Percentiles rank a stretch among this genome's conserved stretches.
phyloP scores from a whole-genome alignment of 2,797 vertebrate genomes.

The Phoeniculus purpureus region DNA sequence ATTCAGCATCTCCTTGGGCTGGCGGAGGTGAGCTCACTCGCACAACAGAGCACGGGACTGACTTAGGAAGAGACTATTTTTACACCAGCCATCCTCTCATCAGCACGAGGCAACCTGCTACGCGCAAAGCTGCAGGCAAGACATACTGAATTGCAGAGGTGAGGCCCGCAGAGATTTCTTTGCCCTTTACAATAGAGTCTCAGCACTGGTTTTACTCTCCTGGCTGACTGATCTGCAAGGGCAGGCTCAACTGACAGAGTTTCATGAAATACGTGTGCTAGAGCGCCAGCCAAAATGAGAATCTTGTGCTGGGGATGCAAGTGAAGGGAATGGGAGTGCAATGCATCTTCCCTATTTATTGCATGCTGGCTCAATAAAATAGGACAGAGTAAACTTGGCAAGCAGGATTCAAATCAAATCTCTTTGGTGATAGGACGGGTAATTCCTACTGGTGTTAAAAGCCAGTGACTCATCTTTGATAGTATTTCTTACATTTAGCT shows the following conservation, averaged over 20 bases:
- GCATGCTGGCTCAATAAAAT: slow-evolving; percentile 16
- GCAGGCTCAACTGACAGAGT: slow-evolving; percentile 25
- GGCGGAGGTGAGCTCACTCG: neutral
- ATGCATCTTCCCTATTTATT: neutral
- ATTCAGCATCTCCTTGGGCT: neutral
- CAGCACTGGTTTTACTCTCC: slow-evolving; percentile 36
- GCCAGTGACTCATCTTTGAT: neutral
- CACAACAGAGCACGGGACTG: neutral
- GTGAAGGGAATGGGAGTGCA: slow-evolving; percentile 38
- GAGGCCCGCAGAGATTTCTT: slow-evolving; percentile 40
- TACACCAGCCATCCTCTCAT: neutral
- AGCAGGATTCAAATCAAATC: neutral
- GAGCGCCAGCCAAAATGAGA: slow-evolving; percentile 35
- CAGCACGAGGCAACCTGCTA: neutral
- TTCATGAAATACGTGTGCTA: slow-evolving; percentile 61
- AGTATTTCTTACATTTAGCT: neutral
- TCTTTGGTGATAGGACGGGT: neutral
- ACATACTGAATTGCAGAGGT: slow-evolving; percentile 17
- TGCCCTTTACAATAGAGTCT: slow-evolving; percentile 58
- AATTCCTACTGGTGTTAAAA: neutral
- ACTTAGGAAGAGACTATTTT: neutral
- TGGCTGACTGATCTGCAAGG: slow-evolving; percentile 53
- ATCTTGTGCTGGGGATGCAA: slow-evolving; percentile 40
- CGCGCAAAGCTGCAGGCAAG: slow-evolving; percentile 30
- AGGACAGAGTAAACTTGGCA: neutral